Evolutionary conservation across 2,113 vertebrate genomes (phyloP), one percentile per base, ranked within the genome.

Genomic region (Sciurus niger): DNA sequence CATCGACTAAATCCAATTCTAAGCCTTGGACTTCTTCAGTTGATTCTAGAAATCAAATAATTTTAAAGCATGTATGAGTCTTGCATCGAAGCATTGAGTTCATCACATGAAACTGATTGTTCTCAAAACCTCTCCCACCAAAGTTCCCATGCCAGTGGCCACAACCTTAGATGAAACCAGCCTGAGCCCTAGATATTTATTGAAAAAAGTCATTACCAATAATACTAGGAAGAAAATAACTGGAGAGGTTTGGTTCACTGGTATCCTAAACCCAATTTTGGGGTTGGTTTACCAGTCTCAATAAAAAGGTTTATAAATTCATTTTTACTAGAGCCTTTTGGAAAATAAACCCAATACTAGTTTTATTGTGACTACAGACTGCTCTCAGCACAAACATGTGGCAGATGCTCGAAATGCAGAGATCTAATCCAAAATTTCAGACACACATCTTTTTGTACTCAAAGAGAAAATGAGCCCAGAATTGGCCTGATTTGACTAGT

Each of bases 401-500:
- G 76, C 86, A 92, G 74, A 96, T 82, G 72, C 96, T 96, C 0
- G 16, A 85, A 95, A 92, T 74, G 55, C 58, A 55, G 70, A 84
- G 80, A 90, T 65, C 53, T 72, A 85, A 34, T 82, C 86, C 86
- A 92, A 78, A 85, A 80, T 90, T 86, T 91, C 77, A 95, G 60
- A 43, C 72, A 79, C 74, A 51, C 79, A 90, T 96, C 87, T 94
- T 95, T 94, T 76, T 94, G 78, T 96, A 68, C 43, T 89, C 53
- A 22, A 46, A 92, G 63, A 96, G 65, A 94, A 74, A 90, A 53
- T n/a, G 32, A 93, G 55, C 65, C 80, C 58, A 87, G 32, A 84
- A 74, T n/a, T 92, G 84, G 74, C 77, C 89, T 91, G 63, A 87
- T 92, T 95, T 92, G 51, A 77, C 65, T 92, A 73, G 46, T 93